Evolutionary conservation across 2,888 invertebrate genomes (phyloP).

Genomic region (Litoditis marina): DNA sequence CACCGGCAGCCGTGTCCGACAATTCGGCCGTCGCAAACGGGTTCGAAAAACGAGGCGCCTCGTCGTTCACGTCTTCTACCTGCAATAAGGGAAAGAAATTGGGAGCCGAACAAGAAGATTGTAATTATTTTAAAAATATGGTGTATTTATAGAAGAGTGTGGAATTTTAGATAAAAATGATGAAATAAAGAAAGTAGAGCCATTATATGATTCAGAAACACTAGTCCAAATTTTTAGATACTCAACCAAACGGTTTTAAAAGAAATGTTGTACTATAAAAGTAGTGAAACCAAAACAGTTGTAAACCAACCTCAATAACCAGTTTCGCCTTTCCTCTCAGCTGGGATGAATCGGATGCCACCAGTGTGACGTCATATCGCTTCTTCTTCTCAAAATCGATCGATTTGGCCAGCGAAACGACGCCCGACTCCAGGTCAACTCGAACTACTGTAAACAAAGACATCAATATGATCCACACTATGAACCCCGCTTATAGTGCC

Average conservation of each 20-base stretch:
- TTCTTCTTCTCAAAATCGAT: slow-evolving; percentile 81
- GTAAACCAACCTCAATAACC: slow-evolving; percentile 23
- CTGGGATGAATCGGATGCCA: slow-evolving; percentile 72
- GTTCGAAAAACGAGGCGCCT: slow-evolving; percentile 35
- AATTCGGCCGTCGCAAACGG: slow-evolving; percentile 30
- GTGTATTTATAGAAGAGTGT: too few species aligned
- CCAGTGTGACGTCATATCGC: slow-evolving; percentile 28
- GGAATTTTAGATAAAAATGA: too few species aligned
- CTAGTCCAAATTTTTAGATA: too few species aligned
- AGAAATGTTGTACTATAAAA: too few species aligned
- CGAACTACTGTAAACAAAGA: slow-evolving; percentile 31
- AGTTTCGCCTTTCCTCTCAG: slow-evolving; percentile 74
- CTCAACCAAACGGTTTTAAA: too few species aligned
- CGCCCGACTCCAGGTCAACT: slow-evolving; percentile 80
- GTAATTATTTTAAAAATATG: too few species aligned
- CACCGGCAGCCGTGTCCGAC: slow-evolving; percentile 32
- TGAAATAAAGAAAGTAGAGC: too few species aligned
- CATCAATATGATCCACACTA: slow-evolving; percentile 58
- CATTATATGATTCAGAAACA: too few species aligned
- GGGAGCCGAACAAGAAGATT: too few species aligned
- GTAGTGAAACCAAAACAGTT: too few species aligned
- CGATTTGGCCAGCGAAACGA: slow-evolving; percentile 79
- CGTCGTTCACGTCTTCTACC: slow-evolving; percentile 54
- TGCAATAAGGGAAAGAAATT: neutral
- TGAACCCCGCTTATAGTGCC: too few species aligned